Evolutionary conservation across 2,113 vertebrate genomes (phyloP).

Genomic region (Labeo rohita): DNA sequence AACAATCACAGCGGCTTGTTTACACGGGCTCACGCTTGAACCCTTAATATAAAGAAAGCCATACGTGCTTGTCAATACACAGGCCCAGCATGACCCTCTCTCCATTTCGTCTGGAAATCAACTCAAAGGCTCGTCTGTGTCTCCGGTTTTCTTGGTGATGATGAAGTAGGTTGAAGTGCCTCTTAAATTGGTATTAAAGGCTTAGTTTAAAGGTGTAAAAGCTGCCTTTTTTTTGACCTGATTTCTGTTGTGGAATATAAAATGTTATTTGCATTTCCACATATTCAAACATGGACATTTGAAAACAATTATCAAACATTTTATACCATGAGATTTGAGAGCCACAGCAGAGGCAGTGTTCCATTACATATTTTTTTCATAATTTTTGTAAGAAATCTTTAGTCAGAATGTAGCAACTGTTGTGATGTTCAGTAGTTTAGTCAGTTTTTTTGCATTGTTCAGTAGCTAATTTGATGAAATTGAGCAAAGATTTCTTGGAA

Average conservation of each 20-base stretch:
- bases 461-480: neutral
- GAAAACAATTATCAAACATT: neutral
- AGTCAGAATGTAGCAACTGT: neutral
- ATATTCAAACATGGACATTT: neutral
- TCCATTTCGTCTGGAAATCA: neutral
- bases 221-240: neutral
- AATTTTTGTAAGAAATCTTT: neutral
- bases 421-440: neutral
- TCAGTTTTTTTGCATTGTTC: too few relatives aligned
- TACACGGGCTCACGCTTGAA: neutral
- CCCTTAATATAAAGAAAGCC: constrained; percentile 23
- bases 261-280: neutral
- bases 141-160: neutral
- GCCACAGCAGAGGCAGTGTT: too few relatives aligned
- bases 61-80: neutral
- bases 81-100: neutral
- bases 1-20: constrained; percentile 17
- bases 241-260: neutral
- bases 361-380: too few relatives aligned
- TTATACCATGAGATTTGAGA: neutral
- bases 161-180: neutral
- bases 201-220: neutral
- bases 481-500: too few relatives aligned
- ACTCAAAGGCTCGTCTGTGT: neutral
- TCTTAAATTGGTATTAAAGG: neutral